A percentile compares a stretch with the other conserved stretches of the same genome.
These are phyloP conservation scores for Sarcophaga rosellei DNA, from an alignment of 2,888 invertebrate genomes.

Conservation along the genomic window DNA sequence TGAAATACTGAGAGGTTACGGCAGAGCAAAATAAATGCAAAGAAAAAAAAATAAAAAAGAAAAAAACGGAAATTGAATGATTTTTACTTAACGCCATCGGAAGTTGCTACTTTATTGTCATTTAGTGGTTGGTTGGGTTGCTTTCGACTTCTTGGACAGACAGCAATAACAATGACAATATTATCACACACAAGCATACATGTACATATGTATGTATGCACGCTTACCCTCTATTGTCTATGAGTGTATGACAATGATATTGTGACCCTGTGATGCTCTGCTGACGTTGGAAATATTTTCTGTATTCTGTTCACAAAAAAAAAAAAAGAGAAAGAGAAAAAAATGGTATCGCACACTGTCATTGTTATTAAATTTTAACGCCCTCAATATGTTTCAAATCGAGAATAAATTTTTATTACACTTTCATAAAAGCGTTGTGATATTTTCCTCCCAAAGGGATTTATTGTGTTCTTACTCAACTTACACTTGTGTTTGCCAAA, in stretches of 20 bases:
- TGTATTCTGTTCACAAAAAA: neutral
- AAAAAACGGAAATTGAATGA: conserved; percentile 78
- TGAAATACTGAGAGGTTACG: neutral
- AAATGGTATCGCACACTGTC: conserved; percentile 40
- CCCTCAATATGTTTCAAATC: conserved; percentile 70
- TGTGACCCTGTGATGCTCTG: neutral
- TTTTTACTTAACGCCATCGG: conserved; percentile 79
- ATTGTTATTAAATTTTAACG: conserved; percentile 68
- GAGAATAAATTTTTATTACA: conserved; percentile 62
- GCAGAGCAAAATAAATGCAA: conserved; percentile 61
- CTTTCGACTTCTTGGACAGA: conserved; percentile 19
- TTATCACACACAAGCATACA: neutral
- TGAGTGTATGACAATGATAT: too few relatives aligned
- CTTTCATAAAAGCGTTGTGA: conserved; percentile 45
- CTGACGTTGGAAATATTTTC: conserved; percentile 25
- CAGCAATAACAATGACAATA: too few relatives aligned
- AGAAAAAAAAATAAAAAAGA: conserved; percentile 31
- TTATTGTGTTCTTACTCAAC: neutral
- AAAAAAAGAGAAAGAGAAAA: neutral
- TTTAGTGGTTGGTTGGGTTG: conserved; percentile 77
- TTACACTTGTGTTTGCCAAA: conserved; percentile 46
- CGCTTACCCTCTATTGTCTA: neutral
- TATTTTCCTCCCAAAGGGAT: conserved; percentile 39
- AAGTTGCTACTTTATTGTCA: conserved; percentile 79
- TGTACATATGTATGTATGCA: neutral